These are phyloP conservation scores for Epinephelus coioides DNA, from an alignment of 2,797 vertebrate genomes.

Conservation along the genomic window DNA sequence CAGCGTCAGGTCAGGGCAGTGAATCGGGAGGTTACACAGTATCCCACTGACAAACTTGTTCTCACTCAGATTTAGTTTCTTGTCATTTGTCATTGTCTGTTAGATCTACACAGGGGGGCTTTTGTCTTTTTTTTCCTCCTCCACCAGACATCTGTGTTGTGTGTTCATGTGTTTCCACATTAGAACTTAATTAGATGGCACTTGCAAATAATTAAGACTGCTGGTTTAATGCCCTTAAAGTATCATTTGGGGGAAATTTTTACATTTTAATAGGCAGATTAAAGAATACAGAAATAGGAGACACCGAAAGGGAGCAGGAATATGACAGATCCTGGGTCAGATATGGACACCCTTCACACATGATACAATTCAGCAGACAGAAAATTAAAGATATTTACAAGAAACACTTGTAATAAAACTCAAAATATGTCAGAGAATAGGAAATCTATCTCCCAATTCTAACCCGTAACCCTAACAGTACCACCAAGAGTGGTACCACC, in stretches of 20 bases:
- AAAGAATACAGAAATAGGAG: background rate
- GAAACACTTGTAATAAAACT: background rate
- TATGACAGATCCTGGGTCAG: background rate
- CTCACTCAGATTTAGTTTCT: conserved; percentile 79
- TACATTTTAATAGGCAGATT: background rate
- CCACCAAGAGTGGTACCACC: too few species aligned
- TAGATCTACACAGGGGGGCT: conserved; percentile 61
- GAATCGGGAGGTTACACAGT: conserved; percentile 67
- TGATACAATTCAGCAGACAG: background rate
- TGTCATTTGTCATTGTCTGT: conserved; percentile 69
- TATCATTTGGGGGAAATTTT: background rate
- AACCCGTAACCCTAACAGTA: too few species aligned
- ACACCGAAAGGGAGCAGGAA: background rate
- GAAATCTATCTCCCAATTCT: background rate
- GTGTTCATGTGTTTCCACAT: conserved; percentile 41
- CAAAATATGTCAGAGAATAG: background rate
- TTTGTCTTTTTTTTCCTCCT: conserved; percentile 47
- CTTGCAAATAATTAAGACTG: conserved; percentile 24
- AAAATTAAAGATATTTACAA: background rate
- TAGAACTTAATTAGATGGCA: conserved; percentile 11
- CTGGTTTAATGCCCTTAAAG: conserved; percentile 1
- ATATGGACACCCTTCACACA: background rate
- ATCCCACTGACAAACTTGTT: conserved; percentile 74
- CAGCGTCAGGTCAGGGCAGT: conserved; percentile 72
- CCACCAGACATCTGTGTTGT: conserved; percentile 58